phyloP scores from a whole-genome alignment of 2,113 vertebrate species.

The Oryzias melastigma region DNA sequence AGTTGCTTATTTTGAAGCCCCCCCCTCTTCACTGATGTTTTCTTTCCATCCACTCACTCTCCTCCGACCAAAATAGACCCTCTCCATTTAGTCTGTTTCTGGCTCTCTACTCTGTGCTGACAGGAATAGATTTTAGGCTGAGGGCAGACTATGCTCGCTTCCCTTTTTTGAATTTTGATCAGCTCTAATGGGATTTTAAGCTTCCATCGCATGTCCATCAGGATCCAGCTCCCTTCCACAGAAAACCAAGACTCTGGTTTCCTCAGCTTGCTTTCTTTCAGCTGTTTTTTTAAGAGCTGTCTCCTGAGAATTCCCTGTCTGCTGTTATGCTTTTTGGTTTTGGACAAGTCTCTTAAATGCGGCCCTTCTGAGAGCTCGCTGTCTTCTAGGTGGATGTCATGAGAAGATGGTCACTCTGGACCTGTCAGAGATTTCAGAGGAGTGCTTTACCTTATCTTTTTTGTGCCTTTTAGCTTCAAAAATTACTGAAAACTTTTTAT shows the following conservation, averaged over 20 bases:
- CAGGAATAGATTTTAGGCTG: constrained; percentile 66
- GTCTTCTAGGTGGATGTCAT: constrained; percentile 16
- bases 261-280: constrained; percentile 9
- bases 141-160: constrained; percentile 49
- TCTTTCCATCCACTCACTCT: constrained; percentile 47
- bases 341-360: too few relatives aligned
- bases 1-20: not conserved
- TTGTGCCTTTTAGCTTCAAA: too few relatives aligned
- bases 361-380: constrained; percentile 12
- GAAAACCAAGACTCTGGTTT: constrained; percentile 30
- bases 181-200: constrained; percentile 67
- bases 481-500: too few relatives aligned
- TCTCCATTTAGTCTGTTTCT: constrained; percentile 59
- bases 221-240: constrained; percentile 39
- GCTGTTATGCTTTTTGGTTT: not conserved
- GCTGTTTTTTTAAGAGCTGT: constrained; percentile 6
- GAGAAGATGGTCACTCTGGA: constrained; percentile 10
- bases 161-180: constrained; percentile 61
- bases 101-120: constrained; percentile 54
- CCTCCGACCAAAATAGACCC: constrained; percentile 56
- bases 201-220: constrained; percentile 53
- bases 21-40: constrained; percentile 25
- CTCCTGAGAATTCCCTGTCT: constrained; percentile 16
- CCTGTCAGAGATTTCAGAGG: constrained; percentile 9
- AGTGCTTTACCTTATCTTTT: not conserved